Percentiles rank a stretch among this genome's conserved stretches.
phyloP scores from a whole-genome alignment of 2,797 vertebrate genomes.

The Cirrhinus mrigala region DNA sequence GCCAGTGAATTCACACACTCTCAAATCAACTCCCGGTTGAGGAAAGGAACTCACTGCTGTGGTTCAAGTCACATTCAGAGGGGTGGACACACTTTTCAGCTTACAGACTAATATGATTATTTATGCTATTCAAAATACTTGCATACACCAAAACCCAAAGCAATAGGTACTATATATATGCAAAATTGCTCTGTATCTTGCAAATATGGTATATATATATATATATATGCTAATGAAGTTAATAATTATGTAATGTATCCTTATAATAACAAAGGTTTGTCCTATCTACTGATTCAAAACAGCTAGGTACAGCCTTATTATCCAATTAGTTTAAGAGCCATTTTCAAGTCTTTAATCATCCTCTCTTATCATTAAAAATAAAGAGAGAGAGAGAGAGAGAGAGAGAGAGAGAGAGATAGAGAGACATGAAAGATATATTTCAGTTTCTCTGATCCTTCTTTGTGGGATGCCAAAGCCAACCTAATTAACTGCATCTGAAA shows the following conservation, averaged over 20 bases:
- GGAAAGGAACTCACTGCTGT: slow-evolving; percentile 5
- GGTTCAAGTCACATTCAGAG: not conserved
- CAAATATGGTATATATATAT: not conserved
- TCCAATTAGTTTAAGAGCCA: slow-evolving; percentile 11
- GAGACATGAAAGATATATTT: slow-evolving; percentile 45
- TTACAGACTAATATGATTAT: not conserved
- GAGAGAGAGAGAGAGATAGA: slow-evolving; percentile 33
- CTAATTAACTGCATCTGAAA: slow-evolving; percentile 45
- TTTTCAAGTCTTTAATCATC: slow-evolving; percentile 23
- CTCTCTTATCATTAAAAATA: slow-evolving; percentile 35
- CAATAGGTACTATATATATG: not conserved
- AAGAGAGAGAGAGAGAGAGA: slow-evolving; percentile 31
- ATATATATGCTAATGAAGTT: not conserved
- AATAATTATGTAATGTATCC: not conserved
- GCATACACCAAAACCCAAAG: not conserved
- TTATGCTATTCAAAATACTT: not conserved
- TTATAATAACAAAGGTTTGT: not conserved
- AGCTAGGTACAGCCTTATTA: not conserved
- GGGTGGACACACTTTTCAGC: not conserved
- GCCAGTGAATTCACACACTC: slow-evolving; percentile 65
- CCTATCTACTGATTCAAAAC: slow-evolving; percentile 3
- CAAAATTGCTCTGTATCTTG: not conserved
- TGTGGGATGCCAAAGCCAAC: slow-evolving; percentile 14
- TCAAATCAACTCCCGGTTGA: slow-evolving; percentile 55
- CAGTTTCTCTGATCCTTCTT: slow-evolving; percentile 54